phyloP scores from a whole-genome alignment of 1,140 invertebrate genomes.

The Andricus grossulariae region DNA sequence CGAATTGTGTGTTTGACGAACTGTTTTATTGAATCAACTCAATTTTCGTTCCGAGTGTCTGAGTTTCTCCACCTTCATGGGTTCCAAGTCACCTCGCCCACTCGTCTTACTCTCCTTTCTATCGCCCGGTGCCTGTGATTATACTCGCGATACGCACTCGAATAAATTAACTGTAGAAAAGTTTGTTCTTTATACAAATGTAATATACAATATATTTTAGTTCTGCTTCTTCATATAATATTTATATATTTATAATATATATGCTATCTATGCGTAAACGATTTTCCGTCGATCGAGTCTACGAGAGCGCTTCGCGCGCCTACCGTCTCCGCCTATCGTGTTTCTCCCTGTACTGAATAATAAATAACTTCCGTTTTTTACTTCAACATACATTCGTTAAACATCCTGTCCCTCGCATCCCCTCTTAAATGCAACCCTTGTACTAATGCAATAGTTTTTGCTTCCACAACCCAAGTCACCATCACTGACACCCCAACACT shows the following conservation, averaged over 20 bases:
- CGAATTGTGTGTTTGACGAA: no score
- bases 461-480: slow-evolving; percentile 53
- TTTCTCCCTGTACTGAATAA: slow-evolving; percentile 53
- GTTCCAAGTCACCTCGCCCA: slow-evolving; percentile 35
- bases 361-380: slow-evolving; percentile 58
- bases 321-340: slow-evolving; percentile 14
- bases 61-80: slow-evolving; percentile 33
- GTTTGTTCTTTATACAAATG: slow-evolving; percentile 75
- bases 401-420: slow-evolving; percentile 43
- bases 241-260: slow-evolving; percentile 70
- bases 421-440: slow-evolving; percentile 74
- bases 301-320: slow-evolving; percentile 35
- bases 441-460: slow-evolving; percentile 68
- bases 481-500: neutral
- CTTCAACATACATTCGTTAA: slow-evolving; percentile 48
- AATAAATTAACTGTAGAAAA: slow-evolving; percentile 75
- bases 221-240: slow-evolving; percentile 61
- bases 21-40: no score
- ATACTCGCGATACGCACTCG: slow-evolving; percentile 71
- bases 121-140: slow-evolving; percentile 45
- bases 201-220: slow-evolving; percentile 74
- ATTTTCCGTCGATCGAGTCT: slow-evolving; percentile 39
- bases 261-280: slow-evolving; percentile 69
- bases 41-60: neutral
- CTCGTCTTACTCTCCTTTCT: slow-evolving; percentile 35